Evolutionary conservation across 2,797 vertebrate species (phyloP), one percentile per base, ranked within the genome.

Genomic region (Cynopterus sphinx): DNA sequence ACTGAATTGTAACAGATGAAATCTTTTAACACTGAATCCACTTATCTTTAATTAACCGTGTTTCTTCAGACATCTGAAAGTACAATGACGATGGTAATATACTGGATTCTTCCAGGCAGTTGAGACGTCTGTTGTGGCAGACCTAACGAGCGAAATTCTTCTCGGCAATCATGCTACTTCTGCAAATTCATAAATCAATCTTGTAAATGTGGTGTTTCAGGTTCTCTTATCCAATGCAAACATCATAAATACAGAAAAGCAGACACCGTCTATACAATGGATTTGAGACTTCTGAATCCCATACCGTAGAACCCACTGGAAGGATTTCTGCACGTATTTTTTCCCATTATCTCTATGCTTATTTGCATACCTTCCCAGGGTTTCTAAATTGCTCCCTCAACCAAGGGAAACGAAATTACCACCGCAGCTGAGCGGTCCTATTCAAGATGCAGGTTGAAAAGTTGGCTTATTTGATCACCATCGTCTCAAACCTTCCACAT

Each of bases 41-140:
- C 63, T 96, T 83, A 59, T n/a, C 68, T 88, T 91, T 59, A 96
- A 70, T 78, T 83, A 86, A 75, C 73, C 85, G 26, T 31, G 87
- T 93, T 96, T 89, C 59, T 78, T 93, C 49, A 95, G 93, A 92
- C 93, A 96, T 87, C 94, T 81, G 78, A 94, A 87, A 83, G 51
- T 51, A 89, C 12, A 87, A 41, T 68, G 59, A 81, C 83, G 90
- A n/a, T 91, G 89, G 87, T 87, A 90, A 81, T 65, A 68, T 49
- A 78, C 77, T 43, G 89, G 75, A 94, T 57, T 77, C 91, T 93
- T 87, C 79, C 22, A 89, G 46, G 79, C 74, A 49, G 46, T 46
- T 59, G 61, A 94, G 82, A 89, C 24, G 51, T 46, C 49, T 84
- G 26, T 59, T 0, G 1, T 74, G 65, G 81, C 71, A 68, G 65